A percentile compares a stretch with the other conserved stretches of the same genome.
These are phyloP conservation scores for Astreopora myriophthalma DNA, from an alignment of 64 coral and sea anemone genomes.

Conservation along the genomic window DNA sequence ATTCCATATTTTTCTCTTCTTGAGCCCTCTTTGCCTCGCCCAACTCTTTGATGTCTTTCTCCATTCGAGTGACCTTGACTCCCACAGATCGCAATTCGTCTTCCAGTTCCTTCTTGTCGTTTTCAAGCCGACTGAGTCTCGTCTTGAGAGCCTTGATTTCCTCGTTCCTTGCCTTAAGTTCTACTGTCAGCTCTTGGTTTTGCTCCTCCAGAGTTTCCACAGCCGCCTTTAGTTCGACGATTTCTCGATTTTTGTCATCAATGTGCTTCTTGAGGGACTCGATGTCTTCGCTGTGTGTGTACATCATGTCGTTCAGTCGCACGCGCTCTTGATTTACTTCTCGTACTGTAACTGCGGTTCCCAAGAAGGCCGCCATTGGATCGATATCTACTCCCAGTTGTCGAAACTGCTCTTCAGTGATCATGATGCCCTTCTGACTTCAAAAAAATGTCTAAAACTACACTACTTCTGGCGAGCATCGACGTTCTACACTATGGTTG, in stretches of 20 bases:
- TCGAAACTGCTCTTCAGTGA: background rate
- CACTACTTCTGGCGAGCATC: background rate
- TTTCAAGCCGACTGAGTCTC: conserved; percentile 30
- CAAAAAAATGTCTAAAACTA: background rate
- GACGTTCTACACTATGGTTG: background rate
- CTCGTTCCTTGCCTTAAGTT: conserved; percentile 11
- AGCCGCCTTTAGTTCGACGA: background rate
- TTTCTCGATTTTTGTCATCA: conserved; percentile 25
- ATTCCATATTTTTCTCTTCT: conserved; percentile 9
- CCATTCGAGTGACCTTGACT: conserved; percentile 9
- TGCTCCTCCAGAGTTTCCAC: conserved; percentile 6
- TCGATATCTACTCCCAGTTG: background rate
- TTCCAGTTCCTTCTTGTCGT: conserved; percentile 27
- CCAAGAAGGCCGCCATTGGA: background rate
- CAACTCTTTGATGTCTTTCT: conserved; percentile 26
- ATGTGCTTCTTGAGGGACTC: background rate
- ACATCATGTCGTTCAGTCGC: background rate
- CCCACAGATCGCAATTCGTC: conserved; percentile 25
- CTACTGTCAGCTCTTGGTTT: conserved; percentile 17
- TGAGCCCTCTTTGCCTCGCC: background rate
- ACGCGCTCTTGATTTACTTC: background rate
- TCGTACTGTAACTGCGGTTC: background rate
- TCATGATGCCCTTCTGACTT: background rate
- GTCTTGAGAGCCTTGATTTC: conserved; percentile 18
- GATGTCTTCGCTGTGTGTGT: background rate